Conservation (phyloP, 2,888 invertebrate species). For the Microctonus hyperodae region DNA sequence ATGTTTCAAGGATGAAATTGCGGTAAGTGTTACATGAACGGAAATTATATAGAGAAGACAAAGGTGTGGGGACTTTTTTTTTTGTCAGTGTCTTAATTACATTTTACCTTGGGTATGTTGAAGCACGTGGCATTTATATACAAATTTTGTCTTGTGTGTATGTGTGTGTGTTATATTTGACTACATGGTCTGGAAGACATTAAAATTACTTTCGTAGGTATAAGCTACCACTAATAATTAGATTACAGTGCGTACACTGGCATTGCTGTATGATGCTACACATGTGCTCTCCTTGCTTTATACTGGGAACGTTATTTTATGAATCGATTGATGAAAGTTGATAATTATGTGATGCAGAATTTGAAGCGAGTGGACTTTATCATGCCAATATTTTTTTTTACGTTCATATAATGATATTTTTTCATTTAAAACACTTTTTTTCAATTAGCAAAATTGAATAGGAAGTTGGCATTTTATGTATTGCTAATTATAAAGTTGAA, state of each 20-base stretch:
- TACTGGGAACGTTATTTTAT: constrained; percentile 32
- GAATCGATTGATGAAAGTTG: no score
- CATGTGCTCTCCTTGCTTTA: constrained; percentile 13
- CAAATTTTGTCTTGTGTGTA: neutral
- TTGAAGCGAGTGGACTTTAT: neutral
- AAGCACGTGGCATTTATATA: neutral
- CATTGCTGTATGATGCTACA: neutral
- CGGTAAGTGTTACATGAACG: constrained; percentile 35
- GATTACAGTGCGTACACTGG: constrained; percentile 22
- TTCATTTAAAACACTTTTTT: no score
- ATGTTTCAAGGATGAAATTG: constrained; percentile 44
- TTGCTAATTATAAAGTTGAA: constrained; percentile 28
- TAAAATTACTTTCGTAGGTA: constrained; percentile 37
- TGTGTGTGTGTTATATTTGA: neutral
- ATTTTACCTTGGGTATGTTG: constrained; percentile 30
- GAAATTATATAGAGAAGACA: no score
- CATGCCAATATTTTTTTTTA: neutral
- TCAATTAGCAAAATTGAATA: neutral
- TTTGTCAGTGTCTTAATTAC: constrained; percentile 42
- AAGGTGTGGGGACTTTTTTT: neutral
- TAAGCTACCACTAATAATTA: constrained; percentile 34
- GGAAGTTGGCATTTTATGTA: neutral
- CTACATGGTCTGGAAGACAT: constrained; percentile 28
- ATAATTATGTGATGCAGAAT: neutral
- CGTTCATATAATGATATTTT: neutral